Conservation (phyloP, 2,888 invertebrate species). For the Drosophila borealis region DNA sequence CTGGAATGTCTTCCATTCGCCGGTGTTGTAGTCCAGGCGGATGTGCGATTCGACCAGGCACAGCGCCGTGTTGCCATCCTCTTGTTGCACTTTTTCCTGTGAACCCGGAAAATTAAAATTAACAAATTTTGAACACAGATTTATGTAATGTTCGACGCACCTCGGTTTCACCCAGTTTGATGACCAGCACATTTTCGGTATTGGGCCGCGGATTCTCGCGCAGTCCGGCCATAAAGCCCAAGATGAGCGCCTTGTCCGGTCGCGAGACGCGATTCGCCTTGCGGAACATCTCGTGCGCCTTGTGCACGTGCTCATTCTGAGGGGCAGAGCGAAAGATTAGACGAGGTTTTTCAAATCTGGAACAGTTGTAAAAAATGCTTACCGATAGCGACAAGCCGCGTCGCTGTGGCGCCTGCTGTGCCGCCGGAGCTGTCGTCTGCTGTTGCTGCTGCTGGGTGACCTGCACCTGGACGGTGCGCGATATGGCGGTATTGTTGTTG, state of each 20-base stretch:
- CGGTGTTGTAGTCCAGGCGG: slow-evolving; percentile 99
- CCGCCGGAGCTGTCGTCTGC: slow-evolving; percentile 65
- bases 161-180: slow-evolving; percentile 95
- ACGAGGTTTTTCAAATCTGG: background rate
- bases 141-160: slow-evolving; percentile 74
- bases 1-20: slow-evolving; percentile 98
- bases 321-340: background rate
- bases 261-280: slow-evolving; percentile 98
- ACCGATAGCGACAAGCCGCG: slow-evolving; percentile 84
- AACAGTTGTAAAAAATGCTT: background rate
- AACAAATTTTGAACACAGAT: background rate
- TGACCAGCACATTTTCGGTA: slow-evolving; percentile 97
- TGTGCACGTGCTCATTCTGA: slow-evolving; percentile 97
- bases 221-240: slow-evolving; percentile 99
- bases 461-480: slow-evolving; percentile 82
- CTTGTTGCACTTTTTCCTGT: slow-evolving; percentile 92
- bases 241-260: slow-evolving; percentile 98
- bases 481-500: slow-evolving; percentile 61
- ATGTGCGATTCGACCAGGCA: slow-evolving; percentile 93
- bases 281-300: slow-evolving; percentile 98
- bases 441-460: slow-evolving; percentile 79
- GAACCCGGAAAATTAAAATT: background rate
- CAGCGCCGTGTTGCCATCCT: slow-evolving; percentile 91
- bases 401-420: slow-evolving; percentile 77
- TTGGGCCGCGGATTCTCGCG: slow-evolving; percentile 99